Conservation (phyloP, 37 sponge, comb jelly and placozoan genomes). For the Ianthella basta region DNA sequence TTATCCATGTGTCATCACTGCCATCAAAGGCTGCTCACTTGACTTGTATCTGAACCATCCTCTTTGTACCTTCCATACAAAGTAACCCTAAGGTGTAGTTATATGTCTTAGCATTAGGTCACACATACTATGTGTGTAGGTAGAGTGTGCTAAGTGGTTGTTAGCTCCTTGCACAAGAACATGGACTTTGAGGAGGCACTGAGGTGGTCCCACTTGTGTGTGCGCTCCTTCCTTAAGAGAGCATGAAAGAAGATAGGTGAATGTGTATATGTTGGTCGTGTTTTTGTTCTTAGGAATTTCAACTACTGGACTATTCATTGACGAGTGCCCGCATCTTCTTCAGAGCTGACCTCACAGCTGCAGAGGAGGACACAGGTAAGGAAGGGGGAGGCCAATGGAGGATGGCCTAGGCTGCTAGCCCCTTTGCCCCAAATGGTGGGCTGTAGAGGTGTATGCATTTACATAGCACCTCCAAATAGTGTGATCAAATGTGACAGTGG, state of each 20-base stretch:
- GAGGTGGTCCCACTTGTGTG: background rate
- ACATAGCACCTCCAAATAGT: too few species aligned
- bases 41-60: background rate
- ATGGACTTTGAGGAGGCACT: too few species aligned
- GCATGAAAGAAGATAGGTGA: too few species aligned
- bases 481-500: too few species aligned
- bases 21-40: too few species aligned
- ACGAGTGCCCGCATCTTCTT: conserved; percentile 98
- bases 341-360: conserved; percentile 92
- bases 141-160: too few species aligned
- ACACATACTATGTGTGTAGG: too few species aligned
- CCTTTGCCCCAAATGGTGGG: background rate
- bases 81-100: background rate
- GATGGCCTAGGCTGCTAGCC: background rate
- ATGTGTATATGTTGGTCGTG: background rate
- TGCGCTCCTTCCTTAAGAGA: background rate
- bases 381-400: background rate
- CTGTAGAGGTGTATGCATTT: background rate
- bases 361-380: conserved; percentile 57
- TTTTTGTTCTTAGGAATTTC: conserved; percentile 82
- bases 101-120: too few species aligned
- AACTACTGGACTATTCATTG: conserved; percentile 89
- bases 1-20: too few species aligned
- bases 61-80: background rate
- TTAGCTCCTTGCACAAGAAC: too few species aligned